Evolutionary conservation across 30 jellyfish, hydroid and myxozoan species (phyloP), one percentile per base, ranked within the genome.

Genomic region (Chrysaora quinquecirrha): DNA sequence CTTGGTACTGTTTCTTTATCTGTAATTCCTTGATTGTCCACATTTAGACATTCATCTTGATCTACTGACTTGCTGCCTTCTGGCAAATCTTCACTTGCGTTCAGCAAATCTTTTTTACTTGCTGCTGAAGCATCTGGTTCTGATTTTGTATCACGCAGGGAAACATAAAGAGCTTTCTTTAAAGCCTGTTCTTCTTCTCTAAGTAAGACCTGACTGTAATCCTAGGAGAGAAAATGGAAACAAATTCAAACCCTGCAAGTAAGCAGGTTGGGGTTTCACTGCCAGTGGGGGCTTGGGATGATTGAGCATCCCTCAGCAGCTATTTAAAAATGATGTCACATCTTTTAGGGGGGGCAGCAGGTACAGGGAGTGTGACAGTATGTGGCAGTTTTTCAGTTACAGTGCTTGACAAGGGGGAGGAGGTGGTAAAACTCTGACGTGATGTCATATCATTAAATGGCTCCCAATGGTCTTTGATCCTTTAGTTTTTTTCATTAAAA

Each of bases 141-240:
- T 0, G 77, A 25, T 69, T 84, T 84, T 73, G 87, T n/a, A 43
- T 84, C 83, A 21, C 79, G 64, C 20, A 87, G 33, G 0, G 96
- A 87, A 6, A 70, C 96, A 87, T 87, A 87, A 14, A 87, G 83
- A n/a, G 96, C 96, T 47, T 69, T 87, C 75, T 78, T 69, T 38
- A 87, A 35, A 12, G 96, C 96, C 56, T 77, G 81, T 48, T 87
- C 96, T 54, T 87, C 96, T 62, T 87, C 96, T 58, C 87, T 70
- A 32, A 87, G 66, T 46, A 84, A 63, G 58, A 73, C 82, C 43
- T 63, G 86, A 48, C 89, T 87, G 62, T 87, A 77, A 70, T 87
- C 90, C 96, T 87, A 31, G 23, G 34, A 70, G 43, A 60, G 1
- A 46, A 64, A 29, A 1, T 43, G 28, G 38, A 28, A 47, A 2